phyloP scores from a whole-genome alignment of 2,888 invertebrate species.

The Ormyrus rosae region DNA sequence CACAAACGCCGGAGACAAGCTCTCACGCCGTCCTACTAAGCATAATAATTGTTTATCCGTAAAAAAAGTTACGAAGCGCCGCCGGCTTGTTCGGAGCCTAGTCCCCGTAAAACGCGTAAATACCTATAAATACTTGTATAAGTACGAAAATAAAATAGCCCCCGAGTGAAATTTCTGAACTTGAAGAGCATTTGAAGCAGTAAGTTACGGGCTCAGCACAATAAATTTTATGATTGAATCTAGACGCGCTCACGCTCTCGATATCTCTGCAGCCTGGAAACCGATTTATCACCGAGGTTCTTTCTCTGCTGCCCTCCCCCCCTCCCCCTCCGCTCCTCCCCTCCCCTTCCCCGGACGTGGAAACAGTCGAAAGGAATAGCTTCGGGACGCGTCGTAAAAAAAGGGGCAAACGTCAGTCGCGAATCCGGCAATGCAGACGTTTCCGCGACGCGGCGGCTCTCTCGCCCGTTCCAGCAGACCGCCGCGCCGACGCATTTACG shows the following conservation, averaged over 20 bases:
- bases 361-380: slow-evolving; percentile 51
- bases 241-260: slow-evolving; percentile 12
- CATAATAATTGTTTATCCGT: neutral
- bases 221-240: slow-evolving; percentile 57
- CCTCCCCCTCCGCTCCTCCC: neutral
- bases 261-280: slow-evolving; percentile 35
- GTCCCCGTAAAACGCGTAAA: slow-evolving; percentile 5
- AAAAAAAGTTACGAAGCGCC: neutral
- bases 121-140: slow-evolving; percentile 21
- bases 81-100: neutral
- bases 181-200: slow-evolving; percentile 31
- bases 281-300: slow-evolving; percentile 54
- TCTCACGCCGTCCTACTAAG: neutral
- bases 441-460: neutral
- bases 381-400: slow-evolving; percentile 43
- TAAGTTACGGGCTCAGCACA: slow-evolving; percentile 52
- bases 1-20: no score
- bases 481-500: neutral
- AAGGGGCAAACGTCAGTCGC: slow-evolving; percentile 43
- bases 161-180: slow-evolving; percentile 49
- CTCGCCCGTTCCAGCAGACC: neutral
- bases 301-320: slow-evolving; percentile 13
- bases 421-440: slow-evolving; percentile 39
- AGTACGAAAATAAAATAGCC: slow-evolving; percentile 38
- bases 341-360: neutral